Percentiles rank a stretch among this genome's conserved stretches.
These are phyloP conservation scores for Bhutanitis thaidina DNA, from an alignment of 2,888 invertebrate species.

Conservation along the genomic window DNA sequence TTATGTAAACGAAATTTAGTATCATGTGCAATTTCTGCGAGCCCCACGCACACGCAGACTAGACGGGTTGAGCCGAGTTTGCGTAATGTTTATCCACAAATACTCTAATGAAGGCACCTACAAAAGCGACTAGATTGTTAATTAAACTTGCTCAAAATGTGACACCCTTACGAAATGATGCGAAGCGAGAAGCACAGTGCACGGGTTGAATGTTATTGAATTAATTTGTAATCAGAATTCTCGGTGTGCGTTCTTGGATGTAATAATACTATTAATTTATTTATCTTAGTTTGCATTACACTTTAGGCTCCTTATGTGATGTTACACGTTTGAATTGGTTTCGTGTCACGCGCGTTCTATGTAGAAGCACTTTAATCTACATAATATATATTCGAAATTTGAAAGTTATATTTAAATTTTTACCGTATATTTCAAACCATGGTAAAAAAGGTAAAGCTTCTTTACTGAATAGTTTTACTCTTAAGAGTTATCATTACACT, in stretches of 20 bases:
- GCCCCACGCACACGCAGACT: conserved; percentile 52
- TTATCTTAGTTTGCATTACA: conserved; percentile 42
- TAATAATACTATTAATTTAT: conserved; percentile 64
- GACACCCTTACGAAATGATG: conserved; percentile 77
- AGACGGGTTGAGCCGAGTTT: conserved; percentile 51
- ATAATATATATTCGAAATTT: neutral
- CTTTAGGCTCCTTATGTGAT: conserved; percentile 34
- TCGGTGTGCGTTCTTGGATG: conserved; percentile 65
- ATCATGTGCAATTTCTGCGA: conserved; percentile 28
- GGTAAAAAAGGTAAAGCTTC: too few relatives aligned
- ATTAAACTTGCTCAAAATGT: conserved; percentile 80
- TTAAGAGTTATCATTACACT: neutral
- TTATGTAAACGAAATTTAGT: conserved; percentile 15
- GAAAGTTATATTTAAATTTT: neutral
- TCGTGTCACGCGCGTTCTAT: conserved; percentile 15
- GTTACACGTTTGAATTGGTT: conserved; percentile 31
- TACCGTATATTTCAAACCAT: neutral
- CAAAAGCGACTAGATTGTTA: conserved; percentile 79
- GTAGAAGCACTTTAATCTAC: conserved; percentile 7
- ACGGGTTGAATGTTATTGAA: conserved; percentile 75
- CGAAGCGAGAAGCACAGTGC: conserved; percentile 69
- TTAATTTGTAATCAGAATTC: conserved; percentile 78
- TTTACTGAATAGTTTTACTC: too few relatives aligned
- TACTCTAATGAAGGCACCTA: conserved; percentile 79
- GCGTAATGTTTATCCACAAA: conserved; percentile 77